These are phyloP conservation scores for Drosophila paranaensis DNA, from an alignment of 2,888 invertebrate species.

Conservation along the genomic window DNA sequence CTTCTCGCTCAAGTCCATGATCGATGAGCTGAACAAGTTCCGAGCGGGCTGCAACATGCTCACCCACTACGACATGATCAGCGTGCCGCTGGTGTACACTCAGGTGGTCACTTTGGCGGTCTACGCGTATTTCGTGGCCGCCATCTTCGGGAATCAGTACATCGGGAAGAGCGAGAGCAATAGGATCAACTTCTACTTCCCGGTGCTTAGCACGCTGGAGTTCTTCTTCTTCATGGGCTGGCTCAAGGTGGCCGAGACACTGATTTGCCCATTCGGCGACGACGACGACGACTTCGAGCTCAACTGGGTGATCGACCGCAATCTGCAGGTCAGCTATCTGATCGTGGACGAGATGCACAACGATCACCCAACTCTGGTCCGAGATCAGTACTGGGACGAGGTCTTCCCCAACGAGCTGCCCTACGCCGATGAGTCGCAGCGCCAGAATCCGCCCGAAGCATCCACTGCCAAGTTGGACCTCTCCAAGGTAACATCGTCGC, in stretches of 20 bases:
- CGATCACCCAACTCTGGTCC: conserved; percentile 93
- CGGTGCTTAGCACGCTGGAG: conserved; percentile 94
- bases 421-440: conserved; percentile 89
- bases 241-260: conserved; percentile 95
- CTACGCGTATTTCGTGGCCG: conserved; percentile 94
- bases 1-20: conserved; percentile 95
- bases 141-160: conserved; percentile 95
- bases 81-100: conserved; percentile 91
- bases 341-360: conserved; percentile 98
- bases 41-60: conserved; percentile 90
- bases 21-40: conserved; percentile 93
- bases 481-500: conserved; percentile 35
- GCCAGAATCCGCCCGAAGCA: conserved; percentile 92
- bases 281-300: conserved; percentile 94
- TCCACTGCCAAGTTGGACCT: conserved; percentile 91
- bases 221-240: conserved; percentile 95
- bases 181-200: conserved; percentile 93
- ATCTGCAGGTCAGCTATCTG: conserved; percentile 91
- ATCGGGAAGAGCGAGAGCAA: conserved; percentile 86
- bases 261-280: conserved; percentile 96
- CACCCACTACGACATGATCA: conserved; percentile 90
- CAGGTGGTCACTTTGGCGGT: conserved; percentile 95
- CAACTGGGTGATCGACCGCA: conserved; percentile 86
- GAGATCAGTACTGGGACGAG: conserved; percentile 96
- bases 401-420: conserved; percentile 93